These are phyloP conservation scores for Spilogale gracilis DNA, from an alignment of 2,113 vertebrate species.

Conservation along the genomic window DNA sequence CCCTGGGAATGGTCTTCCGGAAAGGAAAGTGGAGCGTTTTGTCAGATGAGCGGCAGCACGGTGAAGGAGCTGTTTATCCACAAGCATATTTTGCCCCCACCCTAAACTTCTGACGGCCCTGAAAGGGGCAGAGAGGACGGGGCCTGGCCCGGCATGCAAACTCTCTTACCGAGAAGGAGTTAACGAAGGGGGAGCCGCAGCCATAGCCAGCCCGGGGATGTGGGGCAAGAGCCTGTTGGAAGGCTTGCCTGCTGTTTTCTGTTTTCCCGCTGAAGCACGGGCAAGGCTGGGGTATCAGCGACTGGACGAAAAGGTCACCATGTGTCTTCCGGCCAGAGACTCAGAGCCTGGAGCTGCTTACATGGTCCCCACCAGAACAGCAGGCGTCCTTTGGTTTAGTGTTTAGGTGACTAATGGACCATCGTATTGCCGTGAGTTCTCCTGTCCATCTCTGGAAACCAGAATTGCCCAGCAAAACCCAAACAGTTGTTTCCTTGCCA, in stretches of 20 bases:
- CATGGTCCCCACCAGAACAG: background rate
- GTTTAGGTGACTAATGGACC: background rate
- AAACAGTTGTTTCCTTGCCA: background rate
- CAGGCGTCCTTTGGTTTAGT: background rate
- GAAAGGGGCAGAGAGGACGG: background rate
- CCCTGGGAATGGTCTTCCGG: background rate
- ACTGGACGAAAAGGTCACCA: background rate
- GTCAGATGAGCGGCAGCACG: background rate
- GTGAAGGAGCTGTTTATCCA: background rate
- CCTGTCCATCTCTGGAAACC: background rate
- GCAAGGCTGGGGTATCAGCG: background rate
- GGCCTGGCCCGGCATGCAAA: accelerated
- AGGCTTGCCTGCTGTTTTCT: background rate
- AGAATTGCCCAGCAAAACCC: background rate
- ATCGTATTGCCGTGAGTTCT: background rate
- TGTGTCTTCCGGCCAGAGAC: background rate
- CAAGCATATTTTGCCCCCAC: too few relatives aligned
- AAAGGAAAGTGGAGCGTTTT: background rate
- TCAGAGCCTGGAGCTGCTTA: background rate
- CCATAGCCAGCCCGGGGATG: background rate
- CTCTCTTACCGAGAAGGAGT: background rate
- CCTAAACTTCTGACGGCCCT: background rate
- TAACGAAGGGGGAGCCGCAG: background rate
- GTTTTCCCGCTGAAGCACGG: background rate
- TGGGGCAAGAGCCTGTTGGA: background rate